Evolutionary conservation across 2,888 invertebrate species (phyloP).

Genomic region (Drosophila algonquin): DNA sequence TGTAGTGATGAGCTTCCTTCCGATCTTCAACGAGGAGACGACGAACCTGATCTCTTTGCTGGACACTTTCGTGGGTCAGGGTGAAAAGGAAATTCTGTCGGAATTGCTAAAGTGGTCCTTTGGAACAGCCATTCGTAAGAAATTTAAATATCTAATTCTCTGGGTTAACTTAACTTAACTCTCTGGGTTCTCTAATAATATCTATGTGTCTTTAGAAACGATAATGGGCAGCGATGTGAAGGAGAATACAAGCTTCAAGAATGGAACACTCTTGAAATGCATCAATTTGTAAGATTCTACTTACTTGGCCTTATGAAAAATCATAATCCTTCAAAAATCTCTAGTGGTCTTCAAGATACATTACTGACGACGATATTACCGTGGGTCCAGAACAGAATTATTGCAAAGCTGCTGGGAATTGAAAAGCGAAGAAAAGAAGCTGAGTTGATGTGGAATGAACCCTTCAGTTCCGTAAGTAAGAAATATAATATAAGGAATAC

Average conservation of each 20-base stretch:
- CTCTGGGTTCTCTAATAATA: neutral
- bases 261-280: slow-evolving; percentile 1
- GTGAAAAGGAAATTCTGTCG: slow-evolving; percentile 49
- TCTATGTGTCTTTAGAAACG: slow-evolving; percentile 10
- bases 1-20: slow-evolving; percentile 68
- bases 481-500: accelerated
- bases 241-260: neutral
- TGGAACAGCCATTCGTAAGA: slow-evolving; percentile 68
- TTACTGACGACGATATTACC: neutral
- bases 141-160: neutral
- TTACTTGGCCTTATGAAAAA: too few species aligned
- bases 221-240: slow-evolving; percentile 23
- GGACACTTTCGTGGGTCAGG: slow-evolving; percentile 39
- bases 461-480: neutral
- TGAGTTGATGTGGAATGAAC: accelerated
- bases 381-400: neutral
- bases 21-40: slow-evolving; percentile 68
- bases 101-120: slow-evolving; percentile 54
- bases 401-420: slow-evolving; percentile 4
- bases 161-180: too few species aligned
- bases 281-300: slow-evolving; percentile 15
- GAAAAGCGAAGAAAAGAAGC: neutral
- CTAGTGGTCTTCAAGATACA: neutral
- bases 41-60: slow-evolving; percentile 50
- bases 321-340: accelerated